A percentile compares a stretch with the other conserved stretches of the same genome.
phyloP scores from a whole-genome alignment of 1,140 invertebrate genomes.

The Sitophilus oryzae region DNA sequence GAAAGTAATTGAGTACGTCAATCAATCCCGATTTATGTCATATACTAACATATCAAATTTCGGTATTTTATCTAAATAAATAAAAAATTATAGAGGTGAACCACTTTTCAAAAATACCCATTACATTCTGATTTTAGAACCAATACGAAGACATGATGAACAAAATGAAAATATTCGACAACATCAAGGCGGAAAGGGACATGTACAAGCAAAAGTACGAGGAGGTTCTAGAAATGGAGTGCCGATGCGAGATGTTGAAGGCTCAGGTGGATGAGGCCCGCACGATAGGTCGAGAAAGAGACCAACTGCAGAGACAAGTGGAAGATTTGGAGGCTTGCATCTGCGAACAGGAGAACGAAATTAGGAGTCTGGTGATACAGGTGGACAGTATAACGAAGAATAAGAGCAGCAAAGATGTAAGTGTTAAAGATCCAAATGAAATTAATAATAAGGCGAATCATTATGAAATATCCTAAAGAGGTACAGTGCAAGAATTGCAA shows the following conservation, averaged over 20 bases:
- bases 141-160: conserved; percentile 32
- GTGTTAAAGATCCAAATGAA: not conserved
- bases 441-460: no score
- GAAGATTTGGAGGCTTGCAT: conserved; percentile 34
- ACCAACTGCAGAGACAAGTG: conserved; percentile 30
- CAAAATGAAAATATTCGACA: conserved; percentile 32
- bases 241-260: conserved; percentile 29
- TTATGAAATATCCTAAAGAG: no score
- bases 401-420: conserved; percentile 33
- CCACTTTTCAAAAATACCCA: not conserved
- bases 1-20: no score
- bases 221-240: conserved; percentile 27
- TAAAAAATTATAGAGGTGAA: no score
- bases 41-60: no score
- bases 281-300: conserved; percentile 25
- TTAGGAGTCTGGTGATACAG: conserved; percentile 32
- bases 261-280: conserved; percentile 26
- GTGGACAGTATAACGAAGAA: conserved; percentile 30
- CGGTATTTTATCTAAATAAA: no score
- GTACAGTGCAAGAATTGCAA: no score
- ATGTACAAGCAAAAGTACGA: conserved; percentile 36
- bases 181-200: conserved; percentile 33
- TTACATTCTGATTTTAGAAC: not conserved
- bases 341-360: conserved; percentile 40
- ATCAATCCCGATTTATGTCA: no score